phyloP scores from a whole-genome alignment of 2,113 vertebrate genomes.

The Bungarus multicinctus region DNA sequence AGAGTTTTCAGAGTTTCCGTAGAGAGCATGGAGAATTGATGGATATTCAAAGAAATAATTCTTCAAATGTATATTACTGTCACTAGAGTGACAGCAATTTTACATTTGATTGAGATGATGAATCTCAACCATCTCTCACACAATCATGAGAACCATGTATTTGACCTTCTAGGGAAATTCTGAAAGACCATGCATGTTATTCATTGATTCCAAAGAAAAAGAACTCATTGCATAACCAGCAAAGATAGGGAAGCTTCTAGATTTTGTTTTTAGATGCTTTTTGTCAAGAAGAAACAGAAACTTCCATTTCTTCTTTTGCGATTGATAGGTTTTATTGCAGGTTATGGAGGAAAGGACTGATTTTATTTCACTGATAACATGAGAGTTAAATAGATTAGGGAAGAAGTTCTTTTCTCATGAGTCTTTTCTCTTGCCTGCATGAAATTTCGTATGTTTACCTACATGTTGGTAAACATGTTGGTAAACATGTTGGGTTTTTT shows the following conservation, averaged over 20 bases:
- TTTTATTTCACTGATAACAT: background rate
- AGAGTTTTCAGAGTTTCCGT: slow-evolving; percentile 4
- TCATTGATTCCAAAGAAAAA: background rate
- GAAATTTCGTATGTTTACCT: background rate
- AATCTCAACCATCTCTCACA: too few species aligned
- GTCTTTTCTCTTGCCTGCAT: background rate
- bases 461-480: too few species aligned
- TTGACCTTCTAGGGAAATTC: background rate
- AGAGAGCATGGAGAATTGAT: background rate
- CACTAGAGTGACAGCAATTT: background rate
- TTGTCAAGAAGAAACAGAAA: background rate
- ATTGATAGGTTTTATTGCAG: background rate
- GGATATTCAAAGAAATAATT: background rate
- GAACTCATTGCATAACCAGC: background rate
- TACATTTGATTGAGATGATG: background rate
- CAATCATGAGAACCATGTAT: background rate
- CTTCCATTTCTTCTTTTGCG: too few species aligned
- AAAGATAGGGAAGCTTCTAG: background rate
- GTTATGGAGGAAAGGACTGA: background rate
- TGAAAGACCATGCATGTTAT: background rate
- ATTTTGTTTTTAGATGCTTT: too few species aligned
- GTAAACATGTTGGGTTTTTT: background rate
- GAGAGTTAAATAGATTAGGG: background rate
- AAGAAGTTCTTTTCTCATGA: background rate
- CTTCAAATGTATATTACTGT: slow-evolving; percentile 6